Percentiles rank a stretch among this genome's conserved stretches.
phyloP scores from a whole-genome alignment of 2,888 invertebrate genomes.

The Oligia strigilis region DNA sequence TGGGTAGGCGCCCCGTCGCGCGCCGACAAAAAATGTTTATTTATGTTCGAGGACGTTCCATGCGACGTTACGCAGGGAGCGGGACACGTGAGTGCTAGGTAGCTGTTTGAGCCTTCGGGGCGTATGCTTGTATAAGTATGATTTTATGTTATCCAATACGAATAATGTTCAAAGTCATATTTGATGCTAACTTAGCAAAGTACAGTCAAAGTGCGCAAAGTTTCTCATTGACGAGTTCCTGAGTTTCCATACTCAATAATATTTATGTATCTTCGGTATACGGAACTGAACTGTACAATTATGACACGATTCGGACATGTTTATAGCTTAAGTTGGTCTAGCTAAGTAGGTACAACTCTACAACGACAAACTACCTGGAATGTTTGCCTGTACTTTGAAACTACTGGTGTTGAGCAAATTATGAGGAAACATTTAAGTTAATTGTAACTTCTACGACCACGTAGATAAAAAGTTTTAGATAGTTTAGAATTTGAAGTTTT shows the following conservation, averaged over 20 bases:
- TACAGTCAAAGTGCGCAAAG: background rate
- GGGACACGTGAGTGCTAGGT: too few species aligned
- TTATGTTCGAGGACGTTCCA: too few species aligned
- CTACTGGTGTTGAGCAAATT: slow-evolving; percentile 1
- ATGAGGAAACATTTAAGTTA: background rate
- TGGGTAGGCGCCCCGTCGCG: too few species aligned
- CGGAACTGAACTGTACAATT: slow-evolving; percentile 19
- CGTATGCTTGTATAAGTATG: too few species aligned
- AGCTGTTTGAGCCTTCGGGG: too few species aligned
- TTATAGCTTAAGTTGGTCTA: slow-evolving; percentile 32
- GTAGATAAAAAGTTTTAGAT: too few species aligned
- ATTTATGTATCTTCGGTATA: slow-evolving; percentile 27
- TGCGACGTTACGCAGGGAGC: too few species aligned
- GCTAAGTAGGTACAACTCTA: background rate
- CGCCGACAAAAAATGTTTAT: too few species aligned
- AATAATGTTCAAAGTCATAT: background rate
- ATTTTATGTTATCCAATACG: background rate
- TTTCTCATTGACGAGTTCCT: slow-evolving; percentile 30
- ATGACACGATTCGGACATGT: slow-evolving; percentile 13
- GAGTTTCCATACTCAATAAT: slow-evolving; percentile 35
- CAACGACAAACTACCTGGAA: background rate
- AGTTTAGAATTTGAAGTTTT: background rate
- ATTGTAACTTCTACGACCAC: background rate
- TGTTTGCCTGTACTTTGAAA: background rate
- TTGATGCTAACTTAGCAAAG: background rate